Percentiles rank a stretch among this genome's conserved stretches.
Evolutionary conservation across 2,888 invertebrate species (phyloP).

Genomic region (Didymodactylos carnosus): DNA sequence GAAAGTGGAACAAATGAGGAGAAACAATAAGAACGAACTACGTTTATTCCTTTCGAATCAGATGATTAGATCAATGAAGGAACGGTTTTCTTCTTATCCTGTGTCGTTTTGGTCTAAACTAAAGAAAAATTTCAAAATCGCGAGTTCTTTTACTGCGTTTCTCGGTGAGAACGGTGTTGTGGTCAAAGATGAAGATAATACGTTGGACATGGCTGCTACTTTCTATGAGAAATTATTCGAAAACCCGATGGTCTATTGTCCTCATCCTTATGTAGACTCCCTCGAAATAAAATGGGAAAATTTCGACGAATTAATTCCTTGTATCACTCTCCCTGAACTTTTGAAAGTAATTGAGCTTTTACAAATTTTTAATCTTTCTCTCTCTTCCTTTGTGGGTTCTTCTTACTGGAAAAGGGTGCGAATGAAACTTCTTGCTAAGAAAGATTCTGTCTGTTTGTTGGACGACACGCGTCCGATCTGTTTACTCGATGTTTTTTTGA

Average conservation of each 20-base stretch:
- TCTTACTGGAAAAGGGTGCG: not conserved
- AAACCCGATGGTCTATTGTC: not conserved
- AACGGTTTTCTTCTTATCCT: too few species aligned
- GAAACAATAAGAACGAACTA: not conserved
- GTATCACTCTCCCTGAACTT: not conserved
- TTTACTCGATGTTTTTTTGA: not conserved
- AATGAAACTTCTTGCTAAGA: not conserved
- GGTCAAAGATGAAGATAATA: not conserved
- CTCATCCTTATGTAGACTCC: not conserved
- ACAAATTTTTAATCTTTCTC: not conserved
- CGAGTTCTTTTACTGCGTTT: not conserved
- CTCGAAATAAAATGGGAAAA: not conserved
- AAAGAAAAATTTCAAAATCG: not conserved
- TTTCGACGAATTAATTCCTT: not conserved
- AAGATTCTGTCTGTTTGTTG: not conserved
- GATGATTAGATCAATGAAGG: not conserved
- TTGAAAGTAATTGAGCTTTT: not conserved
- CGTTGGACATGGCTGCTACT: not conserved
- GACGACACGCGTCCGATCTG: not conserved
- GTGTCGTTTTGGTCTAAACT: not conserved
- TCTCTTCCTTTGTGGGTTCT: not conserved
- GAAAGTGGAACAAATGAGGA: not conserved
- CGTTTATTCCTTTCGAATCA: too few species aligned
- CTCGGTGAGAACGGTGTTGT: not conserved
- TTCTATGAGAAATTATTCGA: not conserved